phyloP scores from a whole-genome alignment of 2,797 vertebrate genomes.

The Phoeniculus purpureus region DNA sequence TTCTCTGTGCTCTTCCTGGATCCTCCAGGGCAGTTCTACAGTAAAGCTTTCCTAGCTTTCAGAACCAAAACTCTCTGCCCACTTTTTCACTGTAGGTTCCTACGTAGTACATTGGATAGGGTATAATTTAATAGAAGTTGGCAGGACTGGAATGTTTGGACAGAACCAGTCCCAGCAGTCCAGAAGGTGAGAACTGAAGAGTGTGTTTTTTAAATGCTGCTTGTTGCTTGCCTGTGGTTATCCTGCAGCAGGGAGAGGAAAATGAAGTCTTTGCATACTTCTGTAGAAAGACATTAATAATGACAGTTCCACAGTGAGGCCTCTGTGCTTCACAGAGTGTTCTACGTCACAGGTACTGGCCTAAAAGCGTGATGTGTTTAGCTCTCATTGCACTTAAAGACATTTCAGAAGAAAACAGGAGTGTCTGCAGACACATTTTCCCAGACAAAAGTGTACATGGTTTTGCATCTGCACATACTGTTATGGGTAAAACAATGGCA shows the following conservation, averaged over 20 bases:
- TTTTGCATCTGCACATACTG: not conserved
- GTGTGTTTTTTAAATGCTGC: slow-evolving; percentile 4
- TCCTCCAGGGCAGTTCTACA: not conserved
- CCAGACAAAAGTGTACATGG: not conserved
- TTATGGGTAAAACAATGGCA: not conserved
- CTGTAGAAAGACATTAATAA: slow-evolving; percentile 13
- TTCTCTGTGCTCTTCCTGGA: not conserved
- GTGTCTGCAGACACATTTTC: not conserved
- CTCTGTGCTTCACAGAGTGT: not conserved
- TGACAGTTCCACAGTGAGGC: not conserved
- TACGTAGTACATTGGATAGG: not conserved
- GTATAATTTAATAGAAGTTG: slow-evolving; percentile 27
- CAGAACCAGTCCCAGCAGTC: not conserved
- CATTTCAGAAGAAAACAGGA: not conserved
- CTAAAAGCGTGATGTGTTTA: not conserved
- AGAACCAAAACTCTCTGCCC: not conserved
- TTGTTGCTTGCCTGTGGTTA: not conserved
- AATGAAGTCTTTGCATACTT: slow-evolving; percentile 2
- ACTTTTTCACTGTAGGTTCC: not conserved
- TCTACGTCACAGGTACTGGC: not conserved
- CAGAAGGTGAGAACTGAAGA: not conserved
- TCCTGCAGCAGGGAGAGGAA: not conserved
- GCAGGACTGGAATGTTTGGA: slow-evolving; percentile 24
- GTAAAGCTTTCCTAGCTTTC: not conserved
- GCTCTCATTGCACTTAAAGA: not conserved